Evolutionary conservation across 64 coral and sea anemone genomes (phyloP), one percentile per base, ranked within the genome.

Genomic region (Pachyseris speciosa): DNA sequence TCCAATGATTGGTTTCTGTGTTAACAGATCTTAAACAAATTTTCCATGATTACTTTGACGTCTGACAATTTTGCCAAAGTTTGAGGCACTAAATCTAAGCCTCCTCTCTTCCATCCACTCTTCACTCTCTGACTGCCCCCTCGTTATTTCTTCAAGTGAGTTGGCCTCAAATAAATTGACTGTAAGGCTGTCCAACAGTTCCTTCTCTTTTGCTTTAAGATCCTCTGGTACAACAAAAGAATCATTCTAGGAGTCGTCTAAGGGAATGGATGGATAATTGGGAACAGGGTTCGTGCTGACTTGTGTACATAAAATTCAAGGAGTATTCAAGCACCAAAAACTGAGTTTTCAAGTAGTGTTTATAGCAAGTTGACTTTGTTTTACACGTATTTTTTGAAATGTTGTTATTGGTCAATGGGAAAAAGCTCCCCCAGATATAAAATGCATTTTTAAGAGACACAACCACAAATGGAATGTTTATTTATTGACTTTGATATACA

Each of bases 41-140:
- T 45, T 94, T 4, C 89, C 67, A 84, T 94, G 85, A 30, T 89
- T 88, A 13, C 55, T 60, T 93, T 93, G 72, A 30, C 91, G 79
- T 26, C 28, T 79, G 0, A 9, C 9, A 60, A 93, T 93, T 15
- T 13, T 19, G 10, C 75, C 75, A 89, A 89, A 94, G 33, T 94
- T 94, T 36, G 85, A 89, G 5, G 86, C 67, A 7, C 86, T 89
- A 9, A 94, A 84, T 20, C 86, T 42, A 2, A 64, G 64, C 83
- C 64, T 95, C 13, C 83, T 69, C n/a, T 88, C 51, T 4, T 63
- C 15, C 63, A 50, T 87, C 88, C 94, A 95, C 26, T 74, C 32
- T 44, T 47, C n/a, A 44, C 83, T 87, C 0, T 64, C 7, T 31
- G 74, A 66, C 25, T 91, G 94, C 9, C 63, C 37, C 24, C 75